phyloP scores from a whole-genome alignment of 2,113 vertebrate genomes.

The Oceanodroma tethys region DNA sequence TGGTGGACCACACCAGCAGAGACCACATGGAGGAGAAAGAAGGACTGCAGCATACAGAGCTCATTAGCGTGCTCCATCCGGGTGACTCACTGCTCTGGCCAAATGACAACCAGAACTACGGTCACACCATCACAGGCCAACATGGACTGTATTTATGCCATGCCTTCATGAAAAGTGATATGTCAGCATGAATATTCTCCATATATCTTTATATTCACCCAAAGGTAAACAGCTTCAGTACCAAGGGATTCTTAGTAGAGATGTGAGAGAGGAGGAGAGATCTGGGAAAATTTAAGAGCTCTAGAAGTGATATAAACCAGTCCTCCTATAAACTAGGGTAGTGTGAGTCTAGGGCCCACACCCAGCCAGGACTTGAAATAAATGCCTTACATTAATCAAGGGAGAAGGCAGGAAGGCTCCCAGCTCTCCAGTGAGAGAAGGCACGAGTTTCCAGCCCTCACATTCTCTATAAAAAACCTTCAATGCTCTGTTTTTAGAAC shows the following conservation, averaged over 20 bases:
- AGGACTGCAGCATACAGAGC: neutral
- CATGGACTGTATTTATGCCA: neutral
- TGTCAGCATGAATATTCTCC: neutral
- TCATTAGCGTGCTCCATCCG: accelerated
- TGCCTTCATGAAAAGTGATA: neutral
- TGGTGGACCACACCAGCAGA: neutral
- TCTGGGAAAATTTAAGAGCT: neutral
- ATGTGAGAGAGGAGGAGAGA: neutral
- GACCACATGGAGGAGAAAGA: accelerated
- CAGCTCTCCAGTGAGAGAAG: neutral
- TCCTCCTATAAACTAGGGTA: neutral
- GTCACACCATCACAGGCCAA: neutral
- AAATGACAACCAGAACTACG: neutral
- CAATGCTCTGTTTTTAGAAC: neutral
- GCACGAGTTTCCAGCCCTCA: neutral
- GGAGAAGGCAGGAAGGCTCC: neutral
- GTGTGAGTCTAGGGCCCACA: neutral
- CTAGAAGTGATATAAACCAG: neutral
- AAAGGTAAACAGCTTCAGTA: neutral
- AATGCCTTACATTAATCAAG: neutral
- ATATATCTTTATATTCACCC: neutral
- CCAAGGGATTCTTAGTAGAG: neutral
- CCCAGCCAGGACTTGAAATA: neutral
- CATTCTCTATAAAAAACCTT: neutral
- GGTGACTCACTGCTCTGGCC: neutral